Evolutionary conservation across 1,140 invertebrate species (phyloP).

Genomic region (Leptinotarsa defecta): DNA sequence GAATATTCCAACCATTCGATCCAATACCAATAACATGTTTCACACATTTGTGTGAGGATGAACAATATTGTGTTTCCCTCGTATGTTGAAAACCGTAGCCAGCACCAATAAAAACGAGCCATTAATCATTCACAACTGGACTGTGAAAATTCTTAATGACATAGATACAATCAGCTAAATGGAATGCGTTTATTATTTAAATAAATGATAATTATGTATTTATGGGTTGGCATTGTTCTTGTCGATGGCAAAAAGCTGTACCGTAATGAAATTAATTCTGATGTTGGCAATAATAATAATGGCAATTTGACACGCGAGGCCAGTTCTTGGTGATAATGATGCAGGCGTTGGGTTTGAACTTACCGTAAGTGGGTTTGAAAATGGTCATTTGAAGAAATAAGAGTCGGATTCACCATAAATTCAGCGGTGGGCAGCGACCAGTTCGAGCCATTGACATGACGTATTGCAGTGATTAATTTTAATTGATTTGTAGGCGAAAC

Average conservation of each 20-base stretch:
- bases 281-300: conserved; percentile 14
- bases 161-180: conserved; percentile 15
- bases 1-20: too few species aligned
- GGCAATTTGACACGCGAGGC: conserved; percentile 12
- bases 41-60: too few species aligned
- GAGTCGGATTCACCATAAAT: background rate
- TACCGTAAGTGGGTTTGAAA: background rate
- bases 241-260: conserved; percentile 17
- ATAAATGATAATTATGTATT: conserved; percentile 19
- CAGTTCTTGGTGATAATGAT: conserved; percentile 4
- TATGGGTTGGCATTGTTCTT: conserved; percentile 18
- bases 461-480: background rate
- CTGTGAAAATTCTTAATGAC: conserved; percentile 19
- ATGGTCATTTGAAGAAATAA: background rate
- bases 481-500: background rate
- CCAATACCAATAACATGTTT: too few species aligned
- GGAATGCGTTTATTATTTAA: conserved; percentile 20
- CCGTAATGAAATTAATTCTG: conserved; percentile 16
- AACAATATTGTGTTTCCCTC: background rate
- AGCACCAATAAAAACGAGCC: background rate
- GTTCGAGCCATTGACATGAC: background rate
- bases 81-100: background rate
- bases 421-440: background rate
- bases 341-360: conserved; percentile 5
- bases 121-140: conserved; percentile 10